A percentile compares a stretch with the other conserved stretches of the same genome.
Evolutionary conservation across 2,888 invertebrate species (phyloP).

Genomic region (Microctonus aethiopoides): DNA sequence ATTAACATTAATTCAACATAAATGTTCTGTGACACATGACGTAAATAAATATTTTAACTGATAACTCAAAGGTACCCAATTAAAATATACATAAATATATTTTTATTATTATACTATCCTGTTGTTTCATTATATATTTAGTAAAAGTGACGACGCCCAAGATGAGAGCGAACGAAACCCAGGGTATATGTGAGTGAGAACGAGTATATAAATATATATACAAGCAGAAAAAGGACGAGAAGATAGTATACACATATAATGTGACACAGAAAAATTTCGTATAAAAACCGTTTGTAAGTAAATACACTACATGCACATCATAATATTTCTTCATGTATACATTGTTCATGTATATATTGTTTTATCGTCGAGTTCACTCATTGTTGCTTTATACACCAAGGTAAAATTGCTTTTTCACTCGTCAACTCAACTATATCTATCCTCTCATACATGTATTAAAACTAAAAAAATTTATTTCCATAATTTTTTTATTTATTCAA

Average conservation of each 20-base stretch:
- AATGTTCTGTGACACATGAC: too few species aligned
- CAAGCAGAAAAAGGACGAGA: neutral
- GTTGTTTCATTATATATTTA: neutral
- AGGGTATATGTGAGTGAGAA: neutral
- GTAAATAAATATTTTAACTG: too few species aligned
- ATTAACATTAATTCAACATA: too few species aligned
- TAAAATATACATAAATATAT: neutral
- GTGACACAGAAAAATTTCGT: neutral
- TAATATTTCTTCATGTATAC: neutral
- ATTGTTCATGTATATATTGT: neutral
- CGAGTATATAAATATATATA: neutral
- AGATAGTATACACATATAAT: neutral
- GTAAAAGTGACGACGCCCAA: conserved; percentile 23
- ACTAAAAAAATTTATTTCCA: too few species aligned
- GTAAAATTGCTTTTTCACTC: neutral
- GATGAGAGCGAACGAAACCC: neutral
- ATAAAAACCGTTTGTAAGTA: neutral
- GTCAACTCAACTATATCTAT: neutral
- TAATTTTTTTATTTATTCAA: neutral
- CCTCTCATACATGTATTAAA: neutral
- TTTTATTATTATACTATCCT: too few species aligned
- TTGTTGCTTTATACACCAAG: neutral
- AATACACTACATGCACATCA: neutral
- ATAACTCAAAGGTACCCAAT: too few species aligned
- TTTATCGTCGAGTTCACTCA: neutral